Evolutionary conservation across 2,888 invertebrate genomes (phyloP).

Genomic region (Rhagophthalmus giganteus): DNA sequence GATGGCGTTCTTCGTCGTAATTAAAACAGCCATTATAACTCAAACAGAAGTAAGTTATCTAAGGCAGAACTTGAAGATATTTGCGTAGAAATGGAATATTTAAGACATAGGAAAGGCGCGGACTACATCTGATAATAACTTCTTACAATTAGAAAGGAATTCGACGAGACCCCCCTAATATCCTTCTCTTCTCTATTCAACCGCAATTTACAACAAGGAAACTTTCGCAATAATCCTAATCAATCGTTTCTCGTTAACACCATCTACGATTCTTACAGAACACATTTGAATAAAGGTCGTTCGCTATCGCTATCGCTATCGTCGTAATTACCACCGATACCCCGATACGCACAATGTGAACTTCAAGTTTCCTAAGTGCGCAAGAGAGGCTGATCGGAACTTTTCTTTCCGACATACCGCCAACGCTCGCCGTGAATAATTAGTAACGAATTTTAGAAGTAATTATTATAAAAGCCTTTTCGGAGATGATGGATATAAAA

Average conservation of each 20-base stretch:
- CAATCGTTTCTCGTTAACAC: not conserved
- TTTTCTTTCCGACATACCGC: not conserved
- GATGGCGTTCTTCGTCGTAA: slow-evolving; percentile 14
- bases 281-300: not conserved
- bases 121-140: slow-evolving; percentile 13
- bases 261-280: not conserved
- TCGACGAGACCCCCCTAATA: too few relatives aligned
- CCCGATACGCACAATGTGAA: not conserved
- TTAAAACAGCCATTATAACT: slow-evolving; percentile 33
- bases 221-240: slow-evolving; percentile 1
- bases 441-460: not conserved
- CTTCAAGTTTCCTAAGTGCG: not conserved
- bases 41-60: slow-evolving; percentile 34
- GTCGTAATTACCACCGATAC: slow-evolving; percentile 1
- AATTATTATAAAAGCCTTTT: slow-evolving; percentile 6
- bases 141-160: too few relatives aligned
- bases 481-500: not conserved
- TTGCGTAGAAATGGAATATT: slow-evolving; percentile 37
- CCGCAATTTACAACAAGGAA: slow-evolving; percentile 6
- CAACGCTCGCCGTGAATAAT: not conserved
- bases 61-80: slow-evolving; percentile 29
- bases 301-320: not conserved
- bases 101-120: slow-evolving; percentile 13
- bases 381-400: slow-evolving; percentile 2
- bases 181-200: too few relatives aligned